A percentile compares a stretch with the other conserved stretches of the same genome.
Evolutionary conservation across 2,113 vertebrate genomes (phyloP).

Genomic region (Ptilorrhoa leucosticta): DNA sequence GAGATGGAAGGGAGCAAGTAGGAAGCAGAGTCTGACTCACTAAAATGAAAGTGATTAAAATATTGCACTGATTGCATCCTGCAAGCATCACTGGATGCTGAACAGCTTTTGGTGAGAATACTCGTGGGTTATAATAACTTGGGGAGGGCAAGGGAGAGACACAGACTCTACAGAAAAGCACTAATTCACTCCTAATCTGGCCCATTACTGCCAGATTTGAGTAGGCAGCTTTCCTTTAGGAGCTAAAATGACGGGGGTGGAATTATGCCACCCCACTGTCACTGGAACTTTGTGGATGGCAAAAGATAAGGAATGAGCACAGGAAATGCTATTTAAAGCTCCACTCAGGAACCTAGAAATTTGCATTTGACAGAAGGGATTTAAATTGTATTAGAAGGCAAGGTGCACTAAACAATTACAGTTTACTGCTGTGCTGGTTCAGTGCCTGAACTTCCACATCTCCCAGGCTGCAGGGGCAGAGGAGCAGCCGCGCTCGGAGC

Average conservation of each 20-base stretch:
- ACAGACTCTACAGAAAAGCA: background rate
- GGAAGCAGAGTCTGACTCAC: background rate
- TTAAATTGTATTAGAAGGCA: constrained; percentile 58
- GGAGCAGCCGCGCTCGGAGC: background rate
- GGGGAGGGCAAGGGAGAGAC: background rate
- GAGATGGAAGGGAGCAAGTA: background rate
- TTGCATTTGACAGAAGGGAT: constrained; percentile 66
- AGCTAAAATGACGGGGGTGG: background rate
- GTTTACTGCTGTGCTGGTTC: constrained; percentile 49
- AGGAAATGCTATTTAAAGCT: constrained; percentile 49
- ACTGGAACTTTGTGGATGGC: constrained; percentile 52
- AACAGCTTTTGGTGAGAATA: background rate
- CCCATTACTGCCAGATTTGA: constrained; percentile 36
- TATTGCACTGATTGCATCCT: background rate
- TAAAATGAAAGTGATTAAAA: constrained; percentile 11
- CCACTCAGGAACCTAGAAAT: constrained; percentile 46
- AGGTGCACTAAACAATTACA: constrained; percentile 61
- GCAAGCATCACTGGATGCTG: background rate
- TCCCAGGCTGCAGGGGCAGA: constrained; percentile 15
- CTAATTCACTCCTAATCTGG: constrained; percentile 30
- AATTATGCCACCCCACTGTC: constrained; percentile 24
- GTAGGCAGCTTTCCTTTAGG: constrained; percentile 43
- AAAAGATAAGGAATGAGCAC: constrained; percentile 46
- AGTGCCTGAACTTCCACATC: constrained; percentile 50
- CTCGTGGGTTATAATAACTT: background rate